These are phyloP conservation scores for Drepana arcuata DNA, from an alignment of 1,140 invertebrate genomes.

Conservation along the genomic window DNA sequence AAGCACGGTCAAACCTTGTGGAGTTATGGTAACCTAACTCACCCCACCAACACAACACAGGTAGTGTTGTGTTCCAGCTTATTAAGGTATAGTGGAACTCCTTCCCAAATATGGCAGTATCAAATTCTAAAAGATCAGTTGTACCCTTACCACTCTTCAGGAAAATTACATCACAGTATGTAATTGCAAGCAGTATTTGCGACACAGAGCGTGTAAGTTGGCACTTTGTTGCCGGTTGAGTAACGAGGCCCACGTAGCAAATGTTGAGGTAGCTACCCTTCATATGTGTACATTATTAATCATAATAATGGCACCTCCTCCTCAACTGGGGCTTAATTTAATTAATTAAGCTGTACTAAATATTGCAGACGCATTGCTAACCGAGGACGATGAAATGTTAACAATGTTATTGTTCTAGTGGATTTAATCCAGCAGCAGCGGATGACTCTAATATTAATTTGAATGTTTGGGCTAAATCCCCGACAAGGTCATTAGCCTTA, in stretches of 20 bases:
- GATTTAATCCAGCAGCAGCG: conserved; percentile 45
- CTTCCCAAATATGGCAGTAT: too few species aligned
- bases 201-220: too few species aligned
- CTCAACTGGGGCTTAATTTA: conserved; percentile 44
- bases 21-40: too few species aligned
- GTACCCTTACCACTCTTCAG: too few species aligned
- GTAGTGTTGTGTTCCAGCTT: too few species aligned
- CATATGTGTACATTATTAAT: conserved; percentile 37
- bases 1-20: too few species aligned
- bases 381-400: conserved; percentile 55
- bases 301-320: conserved; percentile 39
- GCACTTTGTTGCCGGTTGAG: not conserved
- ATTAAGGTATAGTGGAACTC: too few species aligned
- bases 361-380: conserved; percentile 44
- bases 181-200: too few species aligned
- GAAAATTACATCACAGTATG: too few species aligned
- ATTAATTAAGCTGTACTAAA: conserved; percentile 58
- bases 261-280: not conserved
- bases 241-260: not conserved
- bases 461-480: conserved; percentile 48
- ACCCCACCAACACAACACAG: too few species aligned
- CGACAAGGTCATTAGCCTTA: conserved; percentile 33
- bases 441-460: conserved; percentile 55
- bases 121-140: too few species aligned
- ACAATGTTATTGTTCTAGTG: conserved; percentile 62